Base-by-base conservation (phyloP, 2,113 vertebrate species). In the Mugil cephalus region DNA sequence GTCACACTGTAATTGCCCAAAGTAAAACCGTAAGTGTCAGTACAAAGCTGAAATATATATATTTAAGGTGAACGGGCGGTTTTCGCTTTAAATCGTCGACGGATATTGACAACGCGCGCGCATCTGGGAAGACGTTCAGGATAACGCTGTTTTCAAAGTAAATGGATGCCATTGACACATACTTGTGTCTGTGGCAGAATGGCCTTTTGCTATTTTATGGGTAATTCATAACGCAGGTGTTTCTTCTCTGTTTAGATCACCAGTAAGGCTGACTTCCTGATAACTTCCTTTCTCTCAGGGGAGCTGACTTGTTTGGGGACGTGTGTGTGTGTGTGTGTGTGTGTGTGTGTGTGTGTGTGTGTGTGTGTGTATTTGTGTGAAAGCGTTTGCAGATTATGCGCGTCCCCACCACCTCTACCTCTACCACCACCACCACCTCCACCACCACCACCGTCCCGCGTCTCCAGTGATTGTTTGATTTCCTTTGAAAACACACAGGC, bases 201-300 rank as follows among this genome's bases (percentile, higher is more conserved):
- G 42, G 17, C n/a, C 15, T 45, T n/a, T 47, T 0, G 5, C 47
- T 47, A n/a, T 67, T 61, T 76, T 69, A n/a, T 18, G 13, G 1
- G 30, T 66, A 53, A 47, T 79, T 72, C 53, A 66, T 11, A 68
- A 43, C 13, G 1, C 80, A 87, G 76, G 73, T 86, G 73, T 82
- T 84, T 77, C 51, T 82, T 79, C 59, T 75, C 74, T 72, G 73
- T 80, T 80, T 48, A 67, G 40, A 63, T 51, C 52, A 82, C 61
- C 72, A 63, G 58, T 42, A 59, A n/a, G 39, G 65, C 61, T 73
- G 68, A 82, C 87, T 88, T 88, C 85, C 80, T 88, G 87, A 79
- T 87, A 51, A 69, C 77, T 88, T 90, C 83, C 77, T 76, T 63
- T 81, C 72, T 79, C 56, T 73, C 66, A 66, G 64, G 63, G 66